A percentile compares a stretch with the other conserved stretches of the same genome.
These are phyloP conservation scores for Oceanodroma tethys DNA, from an alignment of 2,113 vertebrate species.

Conservation along the genomic window DNA sequence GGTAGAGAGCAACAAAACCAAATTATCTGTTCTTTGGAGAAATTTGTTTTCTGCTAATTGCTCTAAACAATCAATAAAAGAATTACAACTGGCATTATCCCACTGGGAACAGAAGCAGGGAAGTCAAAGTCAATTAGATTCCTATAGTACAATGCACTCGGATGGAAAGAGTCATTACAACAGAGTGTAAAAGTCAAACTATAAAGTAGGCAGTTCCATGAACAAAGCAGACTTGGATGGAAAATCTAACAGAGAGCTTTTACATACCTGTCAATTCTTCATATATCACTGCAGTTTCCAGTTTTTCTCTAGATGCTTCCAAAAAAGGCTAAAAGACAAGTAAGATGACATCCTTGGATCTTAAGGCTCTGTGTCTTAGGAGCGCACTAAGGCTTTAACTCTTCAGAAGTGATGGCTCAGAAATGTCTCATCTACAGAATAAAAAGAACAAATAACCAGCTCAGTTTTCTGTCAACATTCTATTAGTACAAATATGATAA, in stretches of 20 bases:
- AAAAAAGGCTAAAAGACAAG: neutral
- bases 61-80: constrained; percentile 53
- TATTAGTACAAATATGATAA: neutral
- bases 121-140: constrained; percentile 69
- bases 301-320: neutral
- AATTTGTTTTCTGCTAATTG: constrained; percentile 65
- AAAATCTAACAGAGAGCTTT: neutral
- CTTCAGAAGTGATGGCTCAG: neutral
- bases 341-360: neutral
- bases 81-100: constrained; percentile 43
- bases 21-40: constrained; percentile 50
- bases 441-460: neutral
- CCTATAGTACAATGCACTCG: constrained; percentile 3
- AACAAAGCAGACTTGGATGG: neutral
- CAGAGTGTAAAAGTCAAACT: neutral
- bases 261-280: neutral
- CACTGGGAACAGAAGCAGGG: constrained; percentile 34
- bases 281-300: neutral
- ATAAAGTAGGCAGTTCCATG: neutral
- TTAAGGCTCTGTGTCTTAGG: neutral
- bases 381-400: fast-evolving
- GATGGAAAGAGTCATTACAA: constrained; percentile 36
- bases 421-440: neutral
- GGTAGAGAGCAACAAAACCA: constrained; percentile 1
- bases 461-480: neutral